A percentile compares a stretch with the other conserved stretches of the same genome.
Conservation (phyloP, 2,797 vertebrate genomes). For the Corythornis leucogaster region DNA sequence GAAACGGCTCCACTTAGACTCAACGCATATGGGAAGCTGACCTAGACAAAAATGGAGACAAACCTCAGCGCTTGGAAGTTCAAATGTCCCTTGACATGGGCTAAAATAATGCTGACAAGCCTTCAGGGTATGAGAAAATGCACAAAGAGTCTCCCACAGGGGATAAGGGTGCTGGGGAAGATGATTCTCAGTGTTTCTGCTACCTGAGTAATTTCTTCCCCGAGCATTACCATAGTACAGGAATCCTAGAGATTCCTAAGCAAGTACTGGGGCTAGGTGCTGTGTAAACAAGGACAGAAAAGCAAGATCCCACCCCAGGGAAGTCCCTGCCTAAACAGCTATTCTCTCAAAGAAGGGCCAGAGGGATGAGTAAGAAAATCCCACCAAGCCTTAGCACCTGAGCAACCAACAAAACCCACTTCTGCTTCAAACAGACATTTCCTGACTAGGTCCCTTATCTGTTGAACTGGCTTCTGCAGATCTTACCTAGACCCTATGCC, state of each 20-base stretch:
- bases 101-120: not conserved
- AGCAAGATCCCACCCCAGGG: not conserved
- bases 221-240: not conserved
- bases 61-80: not conserved
- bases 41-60: not conserved
- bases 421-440: not conserved
- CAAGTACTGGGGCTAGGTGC: not conserved
- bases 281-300: not conserved
- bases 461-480: not conserved
- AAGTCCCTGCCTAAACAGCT: not conserved
- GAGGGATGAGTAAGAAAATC: not conserved
- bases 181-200: not conserved
- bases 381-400: not conserved
- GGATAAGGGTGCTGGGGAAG: not conserved
- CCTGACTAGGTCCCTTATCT: rapidly evolving
- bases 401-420: not conserved
- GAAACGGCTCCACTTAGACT: constrained; percentile 40
- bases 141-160: not conserved
- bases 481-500: not conserved
- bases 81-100: not conserved
- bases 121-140: not conserved
- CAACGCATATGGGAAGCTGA: not conserved
- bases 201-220: not conserved
- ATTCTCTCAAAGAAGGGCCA: not conserved
- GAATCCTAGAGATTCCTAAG: not conserved